A percentile compares a stretch with the other conserved stretches of the same genome.
phyloP scores from a whole-genome alignment of 2,888 invertebrate genomes.

The Ariolimax columbianus region DNA sequence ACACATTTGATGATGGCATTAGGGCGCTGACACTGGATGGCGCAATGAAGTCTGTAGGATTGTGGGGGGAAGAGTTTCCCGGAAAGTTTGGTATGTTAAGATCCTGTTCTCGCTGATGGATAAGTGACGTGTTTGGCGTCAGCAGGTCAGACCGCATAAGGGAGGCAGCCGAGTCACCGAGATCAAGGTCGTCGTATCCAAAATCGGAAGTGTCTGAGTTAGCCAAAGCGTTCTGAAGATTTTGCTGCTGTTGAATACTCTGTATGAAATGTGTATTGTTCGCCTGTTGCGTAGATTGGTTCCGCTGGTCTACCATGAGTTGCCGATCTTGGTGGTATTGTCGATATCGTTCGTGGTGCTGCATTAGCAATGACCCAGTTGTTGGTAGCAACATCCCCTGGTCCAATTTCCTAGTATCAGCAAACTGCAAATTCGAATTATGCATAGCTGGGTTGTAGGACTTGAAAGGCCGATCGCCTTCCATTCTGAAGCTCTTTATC shows the following conservation, averaged over 20 bases:
- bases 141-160: background rate
- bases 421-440: background rate
- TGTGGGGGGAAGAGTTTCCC: background rate
- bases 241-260: background rate
- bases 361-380: background rate
- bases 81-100: constrained; percentile 13
- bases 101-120: constrained; percentile 21
- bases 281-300: background rate
- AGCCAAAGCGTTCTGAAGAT: background rate
- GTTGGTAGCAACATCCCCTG: background rate
- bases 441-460: background rate
- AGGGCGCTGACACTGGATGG: background rate
- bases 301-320: background rate
- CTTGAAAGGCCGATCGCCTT: constrained; percentile 32
- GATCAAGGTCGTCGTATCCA: background rate
- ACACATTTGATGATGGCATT: background rate
- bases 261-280: background rate
- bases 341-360: constrained; percentile 21
- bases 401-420: background rate
- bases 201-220: background rate
- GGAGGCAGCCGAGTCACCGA: background rate
- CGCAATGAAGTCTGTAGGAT: background rate
- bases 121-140: background rate
- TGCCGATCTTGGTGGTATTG: background rate
- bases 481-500: constrained; percentile 23